These are phyloP conservation scores for Euleptes europaea DNA, from an alignment of 2,113 vertebrate species.

Conservation along the genomic window DNA sequence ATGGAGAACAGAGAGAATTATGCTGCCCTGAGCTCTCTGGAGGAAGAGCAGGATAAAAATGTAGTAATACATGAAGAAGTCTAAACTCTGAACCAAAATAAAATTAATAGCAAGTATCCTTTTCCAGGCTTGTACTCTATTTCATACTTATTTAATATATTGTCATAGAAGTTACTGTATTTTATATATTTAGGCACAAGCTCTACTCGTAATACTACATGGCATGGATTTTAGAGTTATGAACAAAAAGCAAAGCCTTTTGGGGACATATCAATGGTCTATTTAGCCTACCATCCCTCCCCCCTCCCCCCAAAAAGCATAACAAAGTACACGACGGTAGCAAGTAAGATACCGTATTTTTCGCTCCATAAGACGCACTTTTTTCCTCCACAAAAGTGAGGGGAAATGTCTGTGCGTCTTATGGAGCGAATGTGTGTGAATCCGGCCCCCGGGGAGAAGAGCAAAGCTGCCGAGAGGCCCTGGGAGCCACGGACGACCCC, in stretches of 20 bases:
- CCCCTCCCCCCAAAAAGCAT: too few species aligned
- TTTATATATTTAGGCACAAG: slow-evolving; percentile 6
- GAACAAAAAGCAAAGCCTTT: neutral
- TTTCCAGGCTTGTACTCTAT: slow-evolving; percentile 29
- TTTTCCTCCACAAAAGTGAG: too few species aligned
- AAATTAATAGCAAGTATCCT: slow-evolving; percentile 35
- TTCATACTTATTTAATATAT: slow-evolving; percentile 44
- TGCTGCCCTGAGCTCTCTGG: too few species aligned
- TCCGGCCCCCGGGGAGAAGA: too few species aligned
- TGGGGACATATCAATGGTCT: neutral
- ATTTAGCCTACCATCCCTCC: neutral
- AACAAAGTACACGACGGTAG: neutral
- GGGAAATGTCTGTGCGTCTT: too few species aligned
- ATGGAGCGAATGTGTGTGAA: too few species aligned
- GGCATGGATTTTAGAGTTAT: slow-evolving; percentile 37
- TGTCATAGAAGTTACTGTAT: slow-evolving; percentile 34
- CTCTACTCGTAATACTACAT: slow-evolving; percentile 26
- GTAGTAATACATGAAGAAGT: slow-evolving; percentile 4
- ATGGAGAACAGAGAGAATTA: too few species aligned
- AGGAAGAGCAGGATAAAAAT: too few species aligned
- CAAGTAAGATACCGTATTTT: too few species aligned
- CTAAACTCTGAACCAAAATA: slow-evolving; percentile 56
- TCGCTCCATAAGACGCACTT: too few species aligned
- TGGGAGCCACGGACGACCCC: too few species aligned
- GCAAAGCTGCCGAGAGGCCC: too few species aligned